Evolutionary conservation across 2,888 invertebrate genomes (phyloP), one percentile per base, ranked within the genome.

Genomic region (Diplolepis rosae): DNA sequence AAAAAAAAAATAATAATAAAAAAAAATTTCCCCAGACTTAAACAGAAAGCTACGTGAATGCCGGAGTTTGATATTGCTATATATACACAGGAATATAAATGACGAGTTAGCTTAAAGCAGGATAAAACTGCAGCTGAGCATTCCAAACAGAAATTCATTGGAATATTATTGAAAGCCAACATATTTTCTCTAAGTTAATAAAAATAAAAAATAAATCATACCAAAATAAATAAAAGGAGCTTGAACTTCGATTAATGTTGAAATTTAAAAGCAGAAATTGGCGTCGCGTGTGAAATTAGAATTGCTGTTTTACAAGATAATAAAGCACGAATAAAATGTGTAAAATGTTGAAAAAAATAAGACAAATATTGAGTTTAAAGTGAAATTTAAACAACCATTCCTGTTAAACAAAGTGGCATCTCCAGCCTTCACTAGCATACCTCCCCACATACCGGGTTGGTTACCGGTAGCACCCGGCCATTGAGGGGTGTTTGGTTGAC

Each of bases 401-500:
- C 22, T 50, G 48, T 61, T 52, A 30, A 7, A 56, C 22, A 22
- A 39, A 48, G 18, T 70, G 52, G 65, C 65, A 69, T 70, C 74
- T 77, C 76, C 75, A 69, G 77, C 77, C 56, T 80, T 76, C 69
- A 74, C 73, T 73, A 74, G 76, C 80, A 74, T 79, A 81, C 78
- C 91, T 68, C 90, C 90, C 91, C 91, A 91, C 84, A 90, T 90
- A 86, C 78, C 91, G 88, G 91, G 89, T 85, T 91, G 91, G 70
- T 75, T 73, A 68, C 91, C 91, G 30, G 91, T 91, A 30, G 89
- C 83, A 6, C 91, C 92, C 9, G 92, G 91, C 93, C 93, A 93
- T 80, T 93, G 93, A 61, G 89, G 88, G 78, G 92, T 93, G 54
- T 91, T 93, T 48, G 93, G 93, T 75, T 92, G 93, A 73, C 92